Conservation (phyloP, 2,888 invertebrate genomes). For the Polietes domitor region DNA sequence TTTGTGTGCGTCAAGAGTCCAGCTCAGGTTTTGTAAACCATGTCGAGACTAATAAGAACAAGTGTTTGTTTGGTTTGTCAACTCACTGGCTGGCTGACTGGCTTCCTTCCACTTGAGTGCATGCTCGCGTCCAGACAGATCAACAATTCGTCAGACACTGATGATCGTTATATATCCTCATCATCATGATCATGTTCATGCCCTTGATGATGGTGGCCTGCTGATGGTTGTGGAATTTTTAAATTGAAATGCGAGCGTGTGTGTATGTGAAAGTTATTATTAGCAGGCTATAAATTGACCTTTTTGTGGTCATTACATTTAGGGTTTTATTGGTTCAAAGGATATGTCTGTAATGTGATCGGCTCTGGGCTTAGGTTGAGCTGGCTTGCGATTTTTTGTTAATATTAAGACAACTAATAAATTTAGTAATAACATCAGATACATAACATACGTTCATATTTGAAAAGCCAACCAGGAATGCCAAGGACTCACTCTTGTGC, state of each 20-base stretch:
- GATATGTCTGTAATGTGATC: too few species aligned
- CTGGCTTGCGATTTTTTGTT: too few species aligned
- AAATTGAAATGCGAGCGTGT: too few species aligned
- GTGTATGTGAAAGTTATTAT: too few species aligned
- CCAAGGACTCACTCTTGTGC: too few species aligned
- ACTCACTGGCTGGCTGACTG: slow-evolving; percentile 42
- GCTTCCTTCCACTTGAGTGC: slow-evolving; percentile 55
- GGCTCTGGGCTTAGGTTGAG: too few species aligned
- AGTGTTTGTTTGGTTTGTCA: slow-evolving; percentile 57
- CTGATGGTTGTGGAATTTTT: neutral
- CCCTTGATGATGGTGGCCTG: neutral
- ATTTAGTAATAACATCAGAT: too few species aligned
- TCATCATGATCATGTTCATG: slow-evolving; percentile 10
- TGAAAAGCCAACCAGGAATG: too few species aligned
- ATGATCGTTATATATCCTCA: neutral
- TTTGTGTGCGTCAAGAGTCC: neutral
- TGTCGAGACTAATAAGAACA: slow-evolving; percentile 55
- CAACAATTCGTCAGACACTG: slow-evolving; percentile 32
- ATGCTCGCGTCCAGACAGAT: slow-evolving; percentile 16
- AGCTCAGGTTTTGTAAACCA: neutral
- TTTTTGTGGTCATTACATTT: neutral
- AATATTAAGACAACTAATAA: too few species aligned
- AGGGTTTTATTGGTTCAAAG: too few species aligned
- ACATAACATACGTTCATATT: too few species aligned
- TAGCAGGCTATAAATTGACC: neutral